Percentiles rank a stretch among this genome's conserved stretches.
phyloP scores from a whole-genome alignment of 2,113 vertebrate genomes.

The Siniperca knerii region DNA sequence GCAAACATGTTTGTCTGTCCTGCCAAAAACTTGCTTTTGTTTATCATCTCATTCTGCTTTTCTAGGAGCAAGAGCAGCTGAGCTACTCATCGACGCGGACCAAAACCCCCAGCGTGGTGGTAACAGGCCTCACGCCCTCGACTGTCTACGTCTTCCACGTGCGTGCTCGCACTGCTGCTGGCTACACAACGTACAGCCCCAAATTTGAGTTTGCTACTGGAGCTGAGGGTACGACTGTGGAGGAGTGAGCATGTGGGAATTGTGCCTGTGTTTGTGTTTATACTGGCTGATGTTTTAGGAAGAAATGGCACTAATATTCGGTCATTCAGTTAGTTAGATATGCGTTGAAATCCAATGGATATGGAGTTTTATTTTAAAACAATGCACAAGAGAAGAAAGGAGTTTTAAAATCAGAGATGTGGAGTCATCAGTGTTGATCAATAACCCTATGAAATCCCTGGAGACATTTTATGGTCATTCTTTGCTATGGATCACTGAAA shows the following conservation, averaged over 20 bases:
- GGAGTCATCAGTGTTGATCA: constrained; percentile 48
- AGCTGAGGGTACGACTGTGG: constrained; percentile 90
- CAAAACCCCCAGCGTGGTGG: constrained; percentile 91
- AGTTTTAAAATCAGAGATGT: constrained; percentile 29
- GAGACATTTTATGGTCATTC: constrained; percentile 54
- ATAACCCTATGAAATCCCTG: constrained; percentile 39
- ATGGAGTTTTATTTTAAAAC: constrained; percentile 10
- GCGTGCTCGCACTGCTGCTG: constrained; percentile 91
- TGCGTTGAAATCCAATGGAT: neutral
- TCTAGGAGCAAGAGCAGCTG: constrained; percentile 95
- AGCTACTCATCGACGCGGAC: constrained; percentile 97
- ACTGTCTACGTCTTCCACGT: constrained; percentile 96
- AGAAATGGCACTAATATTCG: neutral
- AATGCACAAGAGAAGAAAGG: constrained; percentile 10
- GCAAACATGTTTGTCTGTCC: constrained; percentile 18
- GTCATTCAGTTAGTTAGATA: neutral
- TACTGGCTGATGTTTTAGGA: neutral
- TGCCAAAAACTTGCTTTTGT: constrained; percentile 30
- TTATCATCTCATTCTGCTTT: constrained; percentile 26
- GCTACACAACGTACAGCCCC: constrained; percentile 95
- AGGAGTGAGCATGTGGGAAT: neutral
- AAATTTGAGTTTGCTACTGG: constrained; percentile 96
- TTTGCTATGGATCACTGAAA: constrained; percentile 62
- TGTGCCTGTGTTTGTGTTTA: constrained; percentile 5
- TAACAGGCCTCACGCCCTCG: constrained; percentile 94